A percentile compares a stretch with the other conserved stretches of the same genome.
These are phyloP conservation scores for Acanthopleura granulata DNA, from an alignment of 2,888 invertebrate species.

Conservation along the genomic window DNA sequence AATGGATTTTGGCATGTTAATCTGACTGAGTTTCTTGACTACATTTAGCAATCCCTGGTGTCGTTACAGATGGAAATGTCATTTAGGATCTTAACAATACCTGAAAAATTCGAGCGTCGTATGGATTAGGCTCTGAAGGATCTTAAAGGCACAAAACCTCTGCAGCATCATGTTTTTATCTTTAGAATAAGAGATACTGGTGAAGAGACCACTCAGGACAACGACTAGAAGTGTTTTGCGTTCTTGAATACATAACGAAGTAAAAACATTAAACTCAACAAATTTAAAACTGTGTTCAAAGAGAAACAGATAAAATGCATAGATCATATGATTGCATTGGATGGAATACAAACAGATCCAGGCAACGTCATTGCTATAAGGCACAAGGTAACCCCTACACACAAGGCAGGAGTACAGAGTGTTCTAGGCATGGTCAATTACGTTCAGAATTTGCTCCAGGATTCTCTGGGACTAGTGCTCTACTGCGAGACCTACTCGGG, in stretches of 20 bases:
- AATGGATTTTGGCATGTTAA: slow-evolving; percentile 30
- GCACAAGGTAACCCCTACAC: slow-evolving; percentile 27
- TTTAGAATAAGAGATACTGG: slow-evolving; percentile 29
- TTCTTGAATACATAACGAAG: slow-evolving; percentile 24
- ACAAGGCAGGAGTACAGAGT: slow-evolving; percentile 26
- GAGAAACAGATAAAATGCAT: slow-evolving; percentile 25
- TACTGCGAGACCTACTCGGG: slow-evolving; percentile 22
- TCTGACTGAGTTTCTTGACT: slow-evolving; percentile 28
- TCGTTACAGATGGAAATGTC: slow-evolving; percentile 37
- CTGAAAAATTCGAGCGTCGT: slow-evolving; percentile 35
- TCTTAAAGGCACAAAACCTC: slow-evolving; percentile 23
- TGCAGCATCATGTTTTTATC: slow-evolving; percentile 29
- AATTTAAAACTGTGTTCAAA: slow-evolving; percentile 22
- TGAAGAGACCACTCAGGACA: slow-evolving; percentile 24
- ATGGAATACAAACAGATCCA: slow-evolving; percentile 29
- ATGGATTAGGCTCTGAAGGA: slow-evolving; percentile 20
- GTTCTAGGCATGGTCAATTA: slow-evolving; percentile 30
- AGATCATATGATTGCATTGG: slow-evolving; percentile 25
- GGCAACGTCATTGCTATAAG: slow-evolving; percentile 28
- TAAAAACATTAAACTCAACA: slow-evolving; percentile 22
- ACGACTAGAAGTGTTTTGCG: slow-evolving; percentile 16
- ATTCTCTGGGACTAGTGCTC: slow-evolving; percentile 26
- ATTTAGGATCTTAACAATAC: slow-evolving; percentile 34
- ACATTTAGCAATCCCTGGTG: slow-evolving; percentile 39
- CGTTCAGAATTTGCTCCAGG: slow-evolving; percentile 29